Percentiles rank a stretch among this genome's conserved stretches.
phyloP scores from a whole-genome alignment of 2,888 invertebrate genomes.

The Drosophila kuntzei region DNA sequence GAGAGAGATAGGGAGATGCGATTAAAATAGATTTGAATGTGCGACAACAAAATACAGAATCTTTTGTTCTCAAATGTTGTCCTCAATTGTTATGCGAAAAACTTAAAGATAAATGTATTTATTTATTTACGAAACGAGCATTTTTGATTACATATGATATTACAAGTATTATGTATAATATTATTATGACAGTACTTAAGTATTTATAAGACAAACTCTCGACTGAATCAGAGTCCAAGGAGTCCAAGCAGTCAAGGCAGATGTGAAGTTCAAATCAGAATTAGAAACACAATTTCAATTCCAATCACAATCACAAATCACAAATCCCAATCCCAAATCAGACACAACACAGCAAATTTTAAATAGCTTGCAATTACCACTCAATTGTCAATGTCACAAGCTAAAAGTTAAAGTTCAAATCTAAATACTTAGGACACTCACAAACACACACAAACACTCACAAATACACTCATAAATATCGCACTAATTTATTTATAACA shows the following conservation, averaged over 20 bases:
- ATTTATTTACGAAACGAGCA: slow-evolving; percentile 71
- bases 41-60: slow-evolving; percentile 73
- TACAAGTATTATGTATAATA: slow-evolving; percentile 42
- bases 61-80: slow-evolving; percentile 78
- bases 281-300: slow-evolving; percentile 32
- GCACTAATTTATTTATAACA: slow-evolving; percentile 30
- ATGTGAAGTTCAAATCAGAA: slow-evolving; percentile 67
- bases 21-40: slow-evolving; percentile 39
- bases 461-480: slow-evolving; percentile 1
- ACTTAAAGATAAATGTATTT: slow-evolving; percentile 60
- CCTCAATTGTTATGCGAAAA: slow-evolving; percentile 70
- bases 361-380: slow-evolving; percentile 30
- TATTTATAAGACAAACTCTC: slow-evolving; percentile 31
- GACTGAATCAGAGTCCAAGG: slow-evolving; percentile 40
- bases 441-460: slow-evolving; percentile 6
- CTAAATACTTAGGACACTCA: slow-evolving; percentile 19
- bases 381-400: slow-evolving; percentile 28
- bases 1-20: slow-evolving; percentile 3
- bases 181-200: slow-evolving; percentile 34
- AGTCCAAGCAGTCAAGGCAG: slow-evolving; percentile 52
- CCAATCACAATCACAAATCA: slow-evolving; percentile 53
- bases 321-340: slow-evolving; percentile 27
- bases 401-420: slow-evolving; percentile 27
- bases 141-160: slow-evolving; percentile 48
- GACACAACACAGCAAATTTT: slow-evolving; percentile 53